A percentile compares a stretch with the other conserved stretches of the same genome.
phyloP scores from a whole-genome alignment of 2,888 invertebrate species.

The Gortyna flavago region DNA sequence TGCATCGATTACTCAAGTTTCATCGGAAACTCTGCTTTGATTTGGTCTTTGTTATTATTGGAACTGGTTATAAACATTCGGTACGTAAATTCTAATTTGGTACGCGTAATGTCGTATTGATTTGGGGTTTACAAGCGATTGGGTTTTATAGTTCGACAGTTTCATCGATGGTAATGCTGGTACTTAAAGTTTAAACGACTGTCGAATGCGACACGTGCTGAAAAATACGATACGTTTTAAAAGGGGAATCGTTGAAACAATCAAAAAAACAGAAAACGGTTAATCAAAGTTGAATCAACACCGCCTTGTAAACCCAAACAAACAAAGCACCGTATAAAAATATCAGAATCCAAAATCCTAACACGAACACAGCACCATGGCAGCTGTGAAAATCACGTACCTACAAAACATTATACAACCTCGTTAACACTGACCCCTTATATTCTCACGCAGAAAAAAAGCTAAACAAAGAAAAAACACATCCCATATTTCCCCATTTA shows the following conservation, averaged over 20 bases:
- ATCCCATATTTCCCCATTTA: slow-evolving; percentile 68
- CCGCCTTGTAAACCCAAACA: slow-evolving; percentile 20
- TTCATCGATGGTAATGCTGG: not conserved
- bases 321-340: slow-evolving; percentile 11
- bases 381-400: slow-evolving; percentile 48
- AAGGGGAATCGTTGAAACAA: not conserved
- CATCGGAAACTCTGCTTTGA: slow-evolving; percentile 26
- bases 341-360: slow-evolving; percentile 4
- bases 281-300: not conserved
- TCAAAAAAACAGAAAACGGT: not conserved
- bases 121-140: slow-evolving; percentile 41
- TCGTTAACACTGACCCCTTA: slow-evolving; percentile 52
- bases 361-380: slow-evolving; percentile 20
- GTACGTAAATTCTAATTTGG: slow-evolving; percentile 40
- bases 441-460: slow-evolving; percentile 40
- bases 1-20: slow-evolving; percentile 5
- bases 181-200: slow-evolving; percentile 16
- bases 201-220: slow-evolving; percentile 1
- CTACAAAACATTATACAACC: slow-evolving; percentile 51
- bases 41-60: slow-evolving; percentile 17
- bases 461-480: slow-evolving; percentile 57
- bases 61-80: slow-evolving; percentile 8
- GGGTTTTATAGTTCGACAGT: slow-evolving; percentile 35
- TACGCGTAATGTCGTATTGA: slow-evolving; percentile 18
- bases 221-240: not conserved